Evolutionary conservation across 2,888 invertebrate genomes (phyloP).

Genomic region (Rhagophthalmus giganteus): DNA sequence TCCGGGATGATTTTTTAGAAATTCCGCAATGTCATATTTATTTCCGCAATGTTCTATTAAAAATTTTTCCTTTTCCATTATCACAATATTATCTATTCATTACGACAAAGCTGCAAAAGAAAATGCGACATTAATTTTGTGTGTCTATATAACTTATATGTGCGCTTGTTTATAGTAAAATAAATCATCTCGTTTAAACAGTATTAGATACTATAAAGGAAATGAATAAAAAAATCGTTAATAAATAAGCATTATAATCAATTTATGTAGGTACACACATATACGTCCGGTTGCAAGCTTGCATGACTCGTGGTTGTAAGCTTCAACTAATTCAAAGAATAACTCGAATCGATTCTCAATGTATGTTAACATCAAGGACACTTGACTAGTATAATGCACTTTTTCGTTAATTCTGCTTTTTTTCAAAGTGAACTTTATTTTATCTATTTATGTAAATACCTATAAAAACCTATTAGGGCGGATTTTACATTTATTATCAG

Average conservation of each 20-base stretch:
- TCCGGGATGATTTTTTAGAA: conserved; percentile 74
- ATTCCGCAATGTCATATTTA: conserved; percentile 66
- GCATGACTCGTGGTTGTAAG: conserved; percentile 21
- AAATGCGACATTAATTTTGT: no score
- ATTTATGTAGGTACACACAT: conserved; percentile 11
- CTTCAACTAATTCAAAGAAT: conserved; percentile 13
- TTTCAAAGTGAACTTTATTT: no score
- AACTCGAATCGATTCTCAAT: conserved; percentile 23
- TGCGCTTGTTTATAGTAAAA: no score
- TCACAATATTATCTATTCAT: conserved; percentile 7
- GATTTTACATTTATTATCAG: no score
- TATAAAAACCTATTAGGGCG: no score
- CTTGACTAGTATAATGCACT: conserved; percentile 8
- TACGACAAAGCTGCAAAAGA: conserved; percentile 6
- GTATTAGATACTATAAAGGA: not conserved
- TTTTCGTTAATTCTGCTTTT: conserved; percentile 6
- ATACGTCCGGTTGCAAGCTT: conserved; percentile 20
- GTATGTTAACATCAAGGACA: conserved; percentile 6
- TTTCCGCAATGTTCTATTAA: conserved; percentile 44
- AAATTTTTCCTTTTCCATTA: conserved; percentile 16
- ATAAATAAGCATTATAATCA: conserved; percentile 10
- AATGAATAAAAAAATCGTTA: conserved; percentile 9
- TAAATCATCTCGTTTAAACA: not conserved
- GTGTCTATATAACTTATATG: no score
- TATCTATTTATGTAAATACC: no score